Conservation (phyloP, 2,113 vertebrate species). For the Lathamus discolor region DNA sequence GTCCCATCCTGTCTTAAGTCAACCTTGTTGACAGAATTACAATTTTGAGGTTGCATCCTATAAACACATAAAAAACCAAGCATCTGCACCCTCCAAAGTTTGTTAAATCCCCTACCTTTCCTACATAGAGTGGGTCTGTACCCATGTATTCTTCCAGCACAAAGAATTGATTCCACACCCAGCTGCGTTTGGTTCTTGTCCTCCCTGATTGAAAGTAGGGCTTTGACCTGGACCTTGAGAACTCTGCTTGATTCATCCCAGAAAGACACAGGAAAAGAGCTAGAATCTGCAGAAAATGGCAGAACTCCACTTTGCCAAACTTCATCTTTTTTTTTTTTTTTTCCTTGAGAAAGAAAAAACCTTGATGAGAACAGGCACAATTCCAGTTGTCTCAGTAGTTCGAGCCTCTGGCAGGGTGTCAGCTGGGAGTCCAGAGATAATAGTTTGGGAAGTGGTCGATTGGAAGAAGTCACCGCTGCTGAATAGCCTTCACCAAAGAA, state of each 20-base stretch:
- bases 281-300: slow-evolving; percentile 82
- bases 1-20: not conserved
- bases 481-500: slow-evolving; percentile 67
- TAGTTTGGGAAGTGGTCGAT: slow-evolving; percentile 67
- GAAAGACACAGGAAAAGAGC: slow-evolving; percentile 82
- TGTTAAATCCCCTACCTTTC: slow-evolving; percentile 85
- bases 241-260: slow-evolving; percentile 82
- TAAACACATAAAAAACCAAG: not conserved
- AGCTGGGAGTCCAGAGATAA: slow-evolving; percentile 73
- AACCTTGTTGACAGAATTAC: not conserved
- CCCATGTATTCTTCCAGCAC: slow-evolving; percentile 97
- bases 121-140: slow-evolving; percentile 94
- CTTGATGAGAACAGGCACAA: slow-evolving; percentile 67
- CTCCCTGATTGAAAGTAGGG: slow-evolving; percentile 78
- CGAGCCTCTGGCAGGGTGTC: slow-evolving; percentile 72
- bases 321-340: slow-evolving; percentile 76
- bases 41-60: not conserved
- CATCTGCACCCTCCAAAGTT: not conserved
- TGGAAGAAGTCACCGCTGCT: slow-evolving; percentile 72
- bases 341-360: slow-evolving; percentile 62
- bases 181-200: slow-evolving; percentile 90
- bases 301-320: slow-evolving; percentile 78
- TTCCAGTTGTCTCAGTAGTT: slow-evolving; percentile 73
- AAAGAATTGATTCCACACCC: slow-evolving; percentile 99
- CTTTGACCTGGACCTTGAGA: slow-evolving; percentile 78